Evolutionary conservation across 1,140 invertebrate genomes (phyloP).

Genomic region (Dendrolimus kikuchii): DNA sequence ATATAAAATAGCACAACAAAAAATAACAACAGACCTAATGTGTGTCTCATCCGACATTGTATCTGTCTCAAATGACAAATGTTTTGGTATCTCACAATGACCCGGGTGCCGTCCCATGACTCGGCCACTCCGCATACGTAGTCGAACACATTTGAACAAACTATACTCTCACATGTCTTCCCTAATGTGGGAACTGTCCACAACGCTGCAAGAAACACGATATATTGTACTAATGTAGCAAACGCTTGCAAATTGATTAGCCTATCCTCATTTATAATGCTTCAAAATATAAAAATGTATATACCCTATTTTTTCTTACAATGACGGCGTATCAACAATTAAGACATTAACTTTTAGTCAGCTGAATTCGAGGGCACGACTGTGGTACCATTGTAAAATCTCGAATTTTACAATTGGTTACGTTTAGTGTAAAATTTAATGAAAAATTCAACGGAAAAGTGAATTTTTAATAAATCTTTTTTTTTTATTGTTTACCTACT

Average conservation of each 20-base stretch:
- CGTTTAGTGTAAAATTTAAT: too few relatives aligned
- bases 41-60: conserved; percentile 27
- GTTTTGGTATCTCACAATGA: conserved; percentile 38
- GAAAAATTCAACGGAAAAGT: too few relatives aligned
- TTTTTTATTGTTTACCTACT: too few relatives aligned
- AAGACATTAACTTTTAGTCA: not conserved
- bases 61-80: conserved; percentile 36
- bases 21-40: conserved; percentile 18
- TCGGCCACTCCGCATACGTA: conserved; percentile 36
- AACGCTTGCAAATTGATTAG: not conserved
- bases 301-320: not conserved
- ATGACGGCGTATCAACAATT: not conserved
- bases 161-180: conserved; percentile 21
- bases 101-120: conserved; percentile 14
- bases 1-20: not conserved
- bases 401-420: too few relatives aligned
- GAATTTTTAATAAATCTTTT: too few relatives aligned
- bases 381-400: too few relatives aligned
- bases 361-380: not conserved
- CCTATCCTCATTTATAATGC: not conserved
- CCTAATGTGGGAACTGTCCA: conserved; percentile 1
- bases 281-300: not conserved
- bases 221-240: not conserved
- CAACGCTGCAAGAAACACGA: conserved; percentile 2
- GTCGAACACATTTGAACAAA: conserved; percentile 45